Evolutionary conservation across 2,113 vertebrate genomes (phyloP).

Genomic region (Gallinago paraguaiae): DNA sequence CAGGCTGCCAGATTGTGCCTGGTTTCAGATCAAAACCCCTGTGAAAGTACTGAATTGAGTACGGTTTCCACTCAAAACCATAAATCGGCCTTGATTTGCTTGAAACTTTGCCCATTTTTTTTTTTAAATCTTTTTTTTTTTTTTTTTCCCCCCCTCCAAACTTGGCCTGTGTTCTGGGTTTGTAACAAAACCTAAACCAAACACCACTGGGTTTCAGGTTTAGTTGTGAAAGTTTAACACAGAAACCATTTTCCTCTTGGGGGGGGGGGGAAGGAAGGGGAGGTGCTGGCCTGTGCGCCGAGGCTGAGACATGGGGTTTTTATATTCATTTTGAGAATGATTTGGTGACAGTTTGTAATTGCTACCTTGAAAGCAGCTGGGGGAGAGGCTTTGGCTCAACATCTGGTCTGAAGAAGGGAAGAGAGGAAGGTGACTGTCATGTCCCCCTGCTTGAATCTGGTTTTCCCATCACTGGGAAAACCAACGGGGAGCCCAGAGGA

Average conservation of each 20-base stretch:
- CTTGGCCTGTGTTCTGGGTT: slow-evolving; percentile 51
- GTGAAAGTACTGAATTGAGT: slow-evolving; percentile 40
- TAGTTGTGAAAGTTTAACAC: slow-evolving; percentile 58
- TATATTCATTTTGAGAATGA: background rate
- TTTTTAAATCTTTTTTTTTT: background rate
- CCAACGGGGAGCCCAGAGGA: background rate
- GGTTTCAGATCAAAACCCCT: slow-evolving; percentile 55
- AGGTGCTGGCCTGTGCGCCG: background rate
- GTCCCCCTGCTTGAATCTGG: background rate
- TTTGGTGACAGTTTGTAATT: background rate
- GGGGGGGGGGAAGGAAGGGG: background rate
- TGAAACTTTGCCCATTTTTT: slow-evolving; percentile 34
- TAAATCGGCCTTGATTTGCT: slow-evolving; percentile 50
- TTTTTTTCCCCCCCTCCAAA: background rate
- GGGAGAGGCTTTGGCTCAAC: background rate
- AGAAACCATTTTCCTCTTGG: slow-evolving; percentile 37
- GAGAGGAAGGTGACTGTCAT: background rate
- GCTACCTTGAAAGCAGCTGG: slow-evolving; percentile 4
- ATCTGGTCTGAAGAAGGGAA: background rate
- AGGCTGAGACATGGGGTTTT: background rate
- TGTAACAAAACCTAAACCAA: slow-evolving; percentile 68
- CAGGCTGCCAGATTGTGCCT: slow-evolving; percentile 32
- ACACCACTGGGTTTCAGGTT: slow-evolving; percentile 54
- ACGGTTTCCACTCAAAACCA: slow-evolving; percentile 57
- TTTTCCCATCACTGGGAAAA: background rate